phyloP scores from a whole-genome alignment of 2,113 vertebrate genomes.

The Chascanopsetta lugubris region DNA sequence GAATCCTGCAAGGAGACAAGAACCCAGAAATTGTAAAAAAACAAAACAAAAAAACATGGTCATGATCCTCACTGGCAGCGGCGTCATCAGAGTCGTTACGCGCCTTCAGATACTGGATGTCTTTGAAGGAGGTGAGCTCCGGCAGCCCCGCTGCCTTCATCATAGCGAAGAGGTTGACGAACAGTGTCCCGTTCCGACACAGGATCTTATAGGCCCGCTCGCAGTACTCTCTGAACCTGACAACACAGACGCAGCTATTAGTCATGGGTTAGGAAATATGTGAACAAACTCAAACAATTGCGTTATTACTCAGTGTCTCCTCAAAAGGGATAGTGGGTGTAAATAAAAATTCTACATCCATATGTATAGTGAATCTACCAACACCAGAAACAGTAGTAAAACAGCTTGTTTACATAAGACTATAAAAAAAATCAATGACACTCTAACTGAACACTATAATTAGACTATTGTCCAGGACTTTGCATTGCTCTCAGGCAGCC shows the following conservation, averaged over 20 bases:
- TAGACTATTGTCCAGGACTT: too few relatives aligned
- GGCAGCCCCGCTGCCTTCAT: slow-evolving; percentile 98
- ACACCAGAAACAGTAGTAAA: too few relatives aligned
- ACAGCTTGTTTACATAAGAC: too few relatives aligned
- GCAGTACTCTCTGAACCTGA: slow-evolving; percentile 93
- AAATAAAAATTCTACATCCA: too few relatives aligned
- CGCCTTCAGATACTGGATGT: slow-evolving; percentile 98
- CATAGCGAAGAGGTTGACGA: slow-evolving; percentile 95
- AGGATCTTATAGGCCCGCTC: slow-evolving; percentile 96
- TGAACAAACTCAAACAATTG: neutral
- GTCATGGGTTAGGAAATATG: neutral
- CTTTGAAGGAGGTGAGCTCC: slow-evolving; percentile 96
- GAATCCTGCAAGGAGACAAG: slow-evolving; percentile 88
- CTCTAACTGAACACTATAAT: too few relatives aligned
- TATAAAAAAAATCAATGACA: too few relatives aligned
- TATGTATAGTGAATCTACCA: too few relatives aligned
- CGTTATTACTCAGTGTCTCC: too few relatives aligned
- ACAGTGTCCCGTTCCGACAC: slow-evolving; percentile 91
- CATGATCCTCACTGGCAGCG: neutral
- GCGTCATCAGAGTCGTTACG: neutral
- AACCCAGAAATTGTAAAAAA: slow-evolving; percentile 4
- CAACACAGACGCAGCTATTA: neutral
- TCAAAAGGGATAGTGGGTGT: too few relatives aligned
- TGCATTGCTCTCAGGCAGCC: too few relatives aligned
- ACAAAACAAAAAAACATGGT: too few relatives aligned